Base-by-base conservation (phyloP, 2,888 invertebrate genomes). In the Cheilosia impressa region DNA sequence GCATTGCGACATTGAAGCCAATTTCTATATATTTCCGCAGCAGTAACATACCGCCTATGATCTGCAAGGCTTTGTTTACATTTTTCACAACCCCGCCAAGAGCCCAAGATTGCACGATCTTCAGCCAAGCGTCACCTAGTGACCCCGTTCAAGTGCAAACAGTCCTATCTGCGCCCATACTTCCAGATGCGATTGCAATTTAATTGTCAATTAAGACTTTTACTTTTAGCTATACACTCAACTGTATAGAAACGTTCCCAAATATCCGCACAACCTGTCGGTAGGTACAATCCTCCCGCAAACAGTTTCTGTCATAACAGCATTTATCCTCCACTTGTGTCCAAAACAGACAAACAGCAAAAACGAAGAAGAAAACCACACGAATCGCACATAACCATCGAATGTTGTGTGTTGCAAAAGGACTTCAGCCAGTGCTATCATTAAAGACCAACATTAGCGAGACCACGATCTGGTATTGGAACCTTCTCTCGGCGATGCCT, bases 381-480 rank as follows among this genome's bases (percentile, higher is more conserved):
- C 84, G 84, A 80, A 55, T 50, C 69, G 10, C 65, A 66, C 71
- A 66, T 75, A 65, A 78, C 73, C 34, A 72, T 78, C 68, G 72
- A 47, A 31, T 52, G 31, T 34, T 58, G 66, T 31, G 22, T 60
- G 34, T 66, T 82, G 77, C 82, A 80, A 76, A 84, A 84, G 84
- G 84, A 84, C 84, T 77, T 85, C 62, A 81, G 69, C 38, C 7
- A 75, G 76, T 17, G 45, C 73, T 45, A 85, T 85, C 85, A 85
- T 85, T 85, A 85, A 80, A 85, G 85, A 60, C 50, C 85, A 76
- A 66, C 81, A 85, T 85, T 85, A 85, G 81, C 66, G 45, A 62
- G 85, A 63, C 81, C 85, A 85, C 81, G 85, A 85, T 85, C 77
- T 77, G 58, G 34, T 65, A 79, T 80, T 80, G 62, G 50, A 80